A percentile compares a stretch with the other conserved stretches of the same genome.
These are phyloP conservation scores for Fopius arisanus DNA, from an alignment of 1,140 invertebrate species.

Conservation along the genomic window DNA sequence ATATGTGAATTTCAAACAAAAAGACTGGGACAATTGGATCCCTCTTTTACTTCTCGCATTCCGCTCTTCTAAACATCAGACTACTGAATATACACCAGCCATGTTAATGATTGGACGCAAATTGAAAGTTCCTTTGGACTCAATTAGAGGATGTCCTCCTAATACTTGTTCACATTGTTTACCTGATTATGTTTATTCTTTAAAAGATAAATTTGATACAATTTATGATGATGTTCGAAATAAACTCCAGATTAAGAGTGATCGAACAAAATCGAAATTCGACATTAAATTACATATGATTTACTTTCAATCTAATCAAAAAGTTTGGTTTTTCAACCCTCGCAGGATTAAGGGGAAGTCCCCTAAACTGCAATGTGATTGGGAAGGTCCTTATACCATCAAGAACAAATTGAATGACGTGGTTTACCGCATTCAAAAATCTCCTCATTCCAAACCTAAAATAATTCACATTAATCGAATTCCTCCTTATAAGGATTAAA, in stretches of 20 bases:
- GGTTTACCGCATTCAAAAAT: slow-evolving; percentile 23
- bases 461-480: slow-evolving; percentile 20
- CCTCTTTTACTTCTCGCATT: slow-evolving; percentile 20
- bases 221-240: slow-evolving; percentile 1
- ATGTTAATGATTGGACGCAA: slow-evolving; percentile 1
- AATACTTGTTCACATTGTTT: not conserved
- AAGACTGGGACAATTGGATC: slow-evolving; percentile 22
- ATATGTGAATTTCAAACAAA: slow-evolving; percentile 8
- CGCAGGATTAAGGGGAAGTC: slow-evolving; percentile 18
- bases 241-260: not conserved
- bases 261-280: slow-evolving; percentile 19
- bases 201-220: not conserved
- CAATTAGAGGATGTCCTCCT: not conserved
- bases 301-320: not conserved
- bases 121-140: not conserved
- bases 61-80: too few species aligned
- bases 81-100: slow-evolving; percentile 16
- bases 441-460: slow-evolving; percentile 13
- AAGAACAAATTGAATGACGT: slow-evolving; percentile 27
- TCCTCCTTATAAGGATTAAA: not conserved
- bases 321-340: slow-evolving; percentile 28
- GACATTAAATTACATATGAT: slow-evolving; percentile 20
- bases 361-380: too few species aligned
- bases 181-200: not conserved
- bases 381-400: slow-evolving; percentile 22